Base-by-base conservation (phyloP, 2,113 vertebrate genomes). In the Craseonycteris thonglongyai region DNA sequence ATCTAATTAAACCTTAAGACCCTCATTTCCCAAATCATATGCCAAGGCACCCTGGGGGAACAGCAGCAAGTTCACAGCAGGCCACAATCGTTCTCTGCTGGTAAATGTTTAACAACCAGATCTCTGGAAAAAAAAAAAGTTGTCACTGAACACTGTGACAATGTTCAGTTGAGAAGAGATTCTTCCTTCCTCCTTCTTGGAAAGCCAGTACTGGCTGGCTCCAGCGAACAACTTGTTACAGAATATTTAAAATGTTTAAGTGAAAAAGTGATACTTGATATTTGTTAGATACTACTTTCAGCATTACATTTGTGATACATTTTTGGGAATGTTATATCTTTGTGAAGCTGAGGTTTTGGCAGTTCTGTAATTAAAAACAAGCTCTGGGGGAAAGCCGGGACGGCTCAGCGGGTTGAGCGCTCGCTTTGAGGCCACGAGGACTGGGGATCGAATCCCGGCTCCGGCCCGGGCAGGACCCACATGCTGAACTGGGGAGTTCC, bases 301-400 rank as follows among this genome's bases (percentile, higher is more conserved):
- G 3, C 35, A 1, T 45, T 61, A 12, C 15, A 7, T 45, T 28
- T 42, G 26, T 1, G 2, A 24, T n/a, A 3, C 38, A 6, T 51
- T 38, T 51, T 13, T 24, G 14, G 49, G 42, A 51, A 42, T 9
- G 56, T 24, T 0, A 0, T 14, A 78, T 79, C 9, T 65, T 28
- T 24, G 65, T 14, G 56, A 49, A 58, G 9, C 72, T 42, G 54
- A 7, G 12, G 10, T 42, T 88, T 51, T 33, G 47, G 22, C 35
- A 54, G 51, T 40, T 49, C 54, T n/a, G 3, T 40, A 40, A 49
- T 49, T 47, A 49, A 74, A 91, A 72, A 19, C 49, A 26, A 83
- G 51, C 15, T 59, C 19, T 40, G 15, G n/a, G n/a, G n/a, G n/a
- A n/a, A n/a, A n/a, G n/a, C n/a, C n/a, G n/a, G n/a, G n/a, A n/a